Conservation (phyloP, 2,113 vertebrate genomes). For the Mastomys natalensis region DNA sequence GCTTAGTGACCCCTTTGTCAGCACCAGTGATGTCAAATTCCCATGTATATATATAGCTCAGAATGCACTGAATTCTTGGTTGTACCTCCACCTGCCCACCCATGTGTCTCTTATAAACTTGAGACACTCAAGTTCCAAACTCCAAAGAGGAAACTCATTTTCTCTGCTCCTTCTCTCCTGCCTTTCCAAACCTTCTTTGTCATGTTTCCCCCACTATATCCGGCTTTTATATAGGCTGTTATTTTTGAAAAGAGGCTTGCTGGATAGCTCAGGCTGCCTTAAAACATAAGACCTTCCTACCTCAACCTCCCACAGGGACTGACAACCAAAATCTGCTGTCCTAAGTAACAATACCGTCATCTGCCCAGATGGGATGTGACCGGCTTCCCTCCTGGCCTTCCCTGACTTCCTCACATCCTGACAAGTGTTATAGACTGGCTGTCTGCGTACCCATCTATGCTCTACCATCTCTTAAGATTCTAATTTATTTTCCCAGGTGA, state of each 20-base stretch:
- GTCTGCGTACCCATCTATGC: too few species aligned
- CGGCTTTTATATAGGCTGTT: neutral
- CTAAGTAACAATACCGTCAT: neutral
- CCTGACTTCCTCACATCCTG: neutral
- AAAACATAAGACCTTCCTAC: neutral
- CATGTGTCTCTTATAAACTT: neutral
- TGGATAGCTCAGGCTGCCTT: neutral
- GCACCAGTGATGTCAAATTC: neutral
- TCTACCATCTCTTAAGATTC: neutral
- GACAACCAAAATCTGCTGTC: too few species aligned
- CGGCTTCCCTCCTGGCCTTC: neutral
- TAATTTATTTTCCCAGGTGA: neutral
- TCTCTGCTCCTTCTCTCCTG: neutral
- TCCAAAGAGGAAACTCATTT: neutral
- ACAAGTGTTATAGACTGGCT: neutral
- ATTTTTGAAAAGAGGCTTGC: neutral
- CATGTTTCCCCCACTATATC: neutral
- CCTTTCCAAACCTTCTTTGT: neutral
- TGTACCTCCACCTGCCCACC: fast-evolving
- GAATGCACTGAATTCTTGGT: neutral
- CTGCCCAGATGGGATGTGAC: neutral
- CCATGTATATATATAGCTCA: neutral
- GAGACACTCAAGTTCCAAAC: neutral
- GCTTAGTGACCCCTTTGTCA: neutral
- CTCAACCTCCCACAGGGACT: neutral